phyloP scores from a whole-genome alignment of 1,140 invertebrate species.

The Drosophila ironensis region DNA sequence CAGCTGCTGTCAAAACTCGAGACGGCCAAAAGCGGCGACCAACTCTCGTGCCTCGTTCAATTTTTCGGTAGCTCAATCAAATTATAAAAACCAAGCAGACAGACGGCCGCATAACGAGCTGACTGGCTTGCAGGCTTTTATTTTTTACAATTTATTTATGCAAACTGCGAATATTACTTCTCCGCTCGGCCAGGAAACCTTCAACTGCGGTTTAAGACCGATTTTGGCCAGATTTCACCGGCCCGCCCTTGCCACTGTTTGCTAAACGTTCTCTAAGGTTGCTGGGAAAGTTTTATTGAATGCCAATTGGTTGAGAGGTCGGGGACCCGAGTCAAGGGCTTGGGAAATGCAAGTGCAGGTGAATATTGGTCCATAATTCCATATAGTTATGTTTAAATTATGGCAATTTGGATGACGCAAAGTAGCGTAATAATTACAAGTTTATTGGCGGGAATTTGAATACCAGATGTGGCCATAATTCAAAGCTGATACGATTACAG shows the following conservation, averaged over 20 bases:
- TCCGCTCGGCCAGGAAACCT: conserved; percentile 15
- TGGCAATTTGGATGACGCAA: too few species aligned
- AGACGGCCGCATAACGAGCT: conserved; percentile 4
- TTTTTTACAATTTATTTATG: conserved; percentile 47
- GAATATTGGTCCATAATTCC: too few species aligned
- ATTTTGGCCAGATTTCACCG: conserved; percentile 33
- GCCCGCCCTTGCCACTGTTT: conserved; percentile 33
- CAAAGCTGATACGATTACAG: conserved; percentile 1
- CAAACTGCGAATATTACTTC: conserved; percentile 11
- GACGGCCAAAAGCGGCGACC: not conserved
- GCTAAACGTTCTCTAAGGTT: conserved; percentile 40
- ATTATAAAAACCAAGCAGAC: conserved; percentile 25
- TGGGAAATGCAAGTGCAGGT: not conserved
- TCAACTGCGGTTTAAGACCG: conserved; percentile 29
- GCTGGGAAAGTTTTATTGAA: conserved; percentile 29
- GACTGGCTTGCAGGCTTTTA: conserved; percentile 34
- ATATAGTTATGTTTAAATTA: too few species aligned
- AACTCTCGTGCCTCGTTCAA: conserved; percentile 33
- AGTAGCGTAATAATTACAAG: not conserved
- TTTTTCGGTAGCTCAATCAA: conserved; percentile 48
- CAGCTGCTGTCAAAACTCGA: conserved; percentile 18
- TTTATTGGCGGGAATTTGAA: too few species aligned
- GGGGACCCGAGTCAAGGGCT: conserved; percentile 21
- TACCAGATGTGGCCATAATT: not conserved
- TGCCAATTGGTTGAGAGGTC: conserved; percentile 5